A percentile compares a stretch with the other conserved stretches of the same genome.
Evolutionary conservation across 2,113 vertebrate genomes (phyloP).

Genomic region (Cygnus buccinator): DNA sequence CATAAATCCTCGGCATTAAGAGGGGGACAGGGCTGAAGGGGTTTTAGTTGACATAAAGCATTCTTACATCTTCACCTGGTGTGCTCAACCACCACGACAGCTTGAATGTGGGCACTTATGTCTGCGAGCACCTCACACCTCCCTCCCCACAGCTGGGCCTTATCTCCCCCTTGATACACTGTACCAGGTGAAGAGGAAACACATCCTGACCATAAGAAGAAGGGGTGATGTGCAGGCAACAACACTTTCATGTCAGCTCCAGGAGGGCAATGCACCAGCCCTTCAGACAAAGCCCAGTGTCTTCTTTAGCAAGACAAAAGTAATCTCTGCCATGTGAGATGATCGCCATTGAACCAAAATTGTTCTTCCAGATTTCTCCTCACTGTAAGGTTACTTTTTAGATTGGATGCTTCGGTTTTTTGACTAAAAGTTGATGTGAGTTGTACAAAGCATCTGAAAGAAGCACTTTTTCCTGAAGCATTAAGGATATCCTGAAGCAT

Average conservation of each 20-base stretch:
- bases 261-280: neutral
- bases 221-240: neutral
- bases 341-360: neutral
- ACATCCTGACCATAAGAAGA: neutral
- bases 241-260: neutral
- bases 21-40: accelerated
- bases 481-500: no score
- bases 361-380: neutral
- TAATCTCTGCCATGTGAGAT: accelerated
- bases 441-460: neutral
- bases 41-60: accelerated
- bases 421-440: neutral
- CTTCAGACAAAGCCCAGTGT: neutral
- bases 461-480: neutral
- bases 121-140: neutral
- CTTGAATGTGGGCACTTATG: accelerated
- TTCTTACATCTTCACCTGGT: neutral
- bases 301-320: neutral
- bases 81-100: neutral
- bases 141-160: neutral
- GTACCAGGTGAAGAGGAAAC: accelerated
- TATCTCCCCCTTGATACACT: accelerated
- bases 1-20: neutral
- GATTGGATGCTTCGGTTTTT: neutral
- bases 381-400: neutral